Evolutionary conservation across 2,113 vertebrate species (phyloP).

Genomic region (Otus sunia): DNA sequence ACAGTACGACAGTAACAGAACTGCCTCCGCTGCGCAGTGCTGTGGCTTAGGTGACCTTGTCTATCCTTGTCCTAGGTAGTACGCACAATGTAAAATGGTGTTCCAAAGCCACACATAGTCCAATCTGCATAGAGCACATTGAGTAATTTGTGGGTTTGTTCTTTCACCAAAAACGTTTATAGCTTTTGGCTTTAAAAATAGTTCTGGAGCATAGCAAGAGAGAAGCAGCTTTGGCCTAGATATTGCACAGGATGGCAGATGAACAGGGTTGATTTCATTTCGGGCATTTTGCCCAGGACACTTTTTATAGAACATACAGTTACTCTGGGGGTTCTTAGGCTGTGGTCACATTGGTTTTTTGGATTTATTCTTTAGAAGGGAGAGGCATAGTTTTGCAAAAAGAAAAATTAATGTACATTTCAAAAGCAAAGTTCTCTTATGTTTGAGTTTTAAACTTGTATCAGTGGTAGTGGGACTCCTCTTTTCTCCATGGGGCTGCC

Average conservation of each 20-base stretch:
- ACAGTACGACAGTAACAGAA: background rate
- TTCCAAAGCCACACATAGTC: slow-evolving; percentile 62
- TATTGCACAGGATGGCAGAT: slow-evolving; percentile 75
- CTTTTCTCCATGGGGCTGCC: background rate
- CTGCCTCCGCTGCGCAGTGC: background rate
- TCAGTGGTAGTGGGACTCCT: background rate
- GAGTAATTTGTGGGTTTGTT: slow-evolving; percentile 83
- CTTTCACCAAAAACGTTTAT: slow-evolving; percentile 85
- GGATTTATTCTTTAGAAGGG: slow-evolving; percentile 68
- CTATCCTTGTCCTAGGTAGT: slow-evolving; percentile 79
- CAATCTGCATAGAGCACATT: slow-evolving; percentile 75
- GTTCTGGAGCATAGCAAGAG: slow-evolving; percentile 73
- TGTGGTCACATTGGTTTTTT: slow-evolving; percentile 54
- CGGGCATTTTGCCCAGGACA: slow-evolving; percentile 79
- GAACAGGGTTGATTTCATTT: slow-evolving; percentile 78
- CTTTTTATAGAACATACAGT: slow-evolving; percentile 81
- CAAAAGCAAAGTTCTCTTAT: background rate
- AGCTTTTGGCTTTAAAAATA: slow-evolving; percentile 83
- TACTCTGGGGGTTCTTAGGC: slow-evolving; percentile 71
- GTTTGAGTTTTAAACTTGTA: background rate
- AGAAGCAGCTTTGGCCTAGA: slow-evolving; percentile 72
- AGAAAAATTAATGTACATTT: background rate
- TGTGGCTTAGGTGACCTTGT: slow-evolving; percentile 63
- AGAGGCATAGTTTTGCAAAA: background rate
- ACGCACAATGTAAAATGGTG: slow-evolving; percentile 59